Base-by-base conservation (phyloP, 2,113 vertebrate genomes). In the Sebastes fasciatus region DNA sequence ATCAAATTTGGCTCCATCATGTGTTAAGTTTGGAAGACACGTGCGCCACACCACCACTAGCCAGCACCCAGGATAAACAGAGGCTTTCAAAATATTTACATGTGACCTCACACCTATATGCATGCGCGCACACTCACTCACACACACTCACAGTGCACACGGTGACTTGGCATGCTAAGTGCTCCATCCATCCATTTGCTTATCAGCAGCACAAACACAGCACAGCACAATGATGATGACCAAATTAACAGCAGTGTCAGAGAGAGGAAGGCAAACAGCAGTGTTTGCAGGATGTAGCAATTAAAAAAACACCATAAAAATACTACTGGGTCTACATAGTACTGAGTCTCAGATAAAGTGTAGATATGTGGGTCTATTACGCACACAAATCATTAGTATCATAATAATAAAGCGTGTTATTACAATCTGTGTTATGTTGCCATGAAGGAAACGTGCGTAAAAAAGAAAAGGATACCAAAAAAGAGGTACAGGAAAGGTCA, bases 11-110 rank as follows among this genome's bases (percentile, higher is more conserved):
- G 55, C 58, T 75, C 71, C 77, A 46, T 63, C 34, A 63, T 69
- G 52, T 79, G 75, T 46, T 49, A 75, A 81, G 78, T 85, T 61
- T 43, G 49, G 51, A 34, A 73, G 34, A 68, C 83, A 80, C 69
- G 43, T 77, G 70, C 67, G 62, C 16, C 49, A 51, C 51, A 61
- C 45, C 61, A 61, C 45, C 61, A 23, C 46, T 58, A 73, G 54
- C 68, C 48, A 67, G 74, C 72, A 40, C 76, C n/a, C 68, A 65
- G 42, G 77, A 88, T 81, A 85, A 89, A 60, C 75, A 67, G 54
- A 82, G 69, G 64, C 84, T 84, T 82, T 83, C 77, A 82, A 89
- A 89, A 86, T 86, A 88, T 89, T 75, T 85, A 51, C 80, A 86
- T 74, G 74, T 85, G 88, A 89, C 84, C 84, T 88, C 83, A 85